Evolutionary conservation across 92 coral and sea anemone genomes (phyloP), one percentile per base, ranked within the genome.

Genomic region (Bergia sp.): DNA sequence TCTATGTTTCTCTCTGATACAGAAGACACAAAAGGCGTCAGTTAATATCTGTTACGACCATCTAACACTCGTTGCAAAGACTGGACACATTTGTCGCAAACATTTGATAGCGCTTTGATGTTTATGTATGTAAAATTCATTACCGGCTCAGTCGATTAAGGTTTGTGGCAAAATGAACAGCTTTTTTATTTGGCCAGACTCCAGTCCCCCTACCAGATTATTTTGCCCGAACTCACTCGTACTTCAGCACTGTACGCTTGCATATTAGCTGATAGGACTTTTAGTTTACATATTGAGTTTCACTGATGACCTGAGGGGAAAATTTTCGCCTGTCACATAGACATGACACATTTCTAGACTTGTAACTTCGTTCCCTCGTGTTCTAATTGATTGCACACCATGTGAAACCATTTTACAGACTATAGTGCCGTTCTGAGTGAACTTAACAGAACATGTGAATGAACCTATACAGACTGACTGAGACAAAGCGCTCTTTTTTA

Each of bases 221-320:
- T 44, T 18, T 41, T 5, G 11, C 80, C 50, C 80, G 36, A 18
- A 39, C 29, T 39, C 80, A 41, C 37, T 2, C 53, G 23, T 18
- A 42, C 80, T 39, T 41, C 47, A 76, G 50, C 80, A 76, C 36
- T 37, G 49, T 13, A 13, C 15, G 37, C 80, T 76, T 42, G 20
- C 80, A 18, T 3, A 50, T 40, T 76, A 13, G 41, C 16, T 53
- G 3, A 76, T 4, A 23, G 43, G 41, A 76, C 47, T 38, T 36
- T 40, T 75, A 7, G 79, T 75, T 75, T 75, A 40, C 47, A 41
- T 76, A 76, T 76, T 16, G 40, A 79, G 39, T 79, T 79, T 79
- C 82, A 38, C 58, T 53, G 58, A 73, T 79, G n/a, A 82, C 86
- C 86, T 20, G 77, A 23, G 87, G 74, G 87, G 21, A 16, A 36